Conservation (phyloP, 1,140 invertebrate genomes). For the Wiebesia pumilae region DNA sequence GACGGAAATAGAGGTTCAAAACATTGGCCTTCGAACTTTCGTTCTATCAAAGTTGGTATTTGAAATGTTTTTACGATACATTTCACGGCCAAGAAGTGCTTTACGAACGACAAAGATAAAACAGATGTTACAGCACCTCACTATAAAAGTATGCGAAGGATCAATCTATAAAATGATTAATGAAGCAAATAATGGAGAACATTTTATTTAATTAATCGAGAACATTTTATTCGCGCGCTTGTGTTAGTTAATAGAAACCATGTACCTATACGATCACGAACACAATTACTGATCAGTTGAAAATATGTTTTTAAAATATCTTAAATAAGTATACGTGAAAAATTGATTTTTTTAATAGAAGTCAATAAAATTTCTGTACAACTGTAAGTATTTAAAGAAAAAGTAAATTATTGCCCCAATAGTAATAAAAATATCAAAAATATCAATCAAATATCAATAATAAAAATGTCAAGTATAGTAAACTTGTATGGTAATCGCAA, state of each 20-base stretch:
- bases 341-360: no score
- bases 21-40: neutral
- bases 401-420: no score
- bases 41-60: neutral
- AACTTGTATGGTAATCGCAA: no score
- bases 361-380: no score
- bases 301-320: neutral
- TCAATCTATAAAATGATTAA: neutral
- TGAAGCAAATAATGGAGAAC: neutral
- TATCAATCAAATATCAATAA: no score
- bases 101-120: slow-evolving; percentile 2
- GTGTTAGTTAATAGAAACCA: neutral
- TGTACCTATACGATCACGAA: neutral
- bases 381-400: no score
- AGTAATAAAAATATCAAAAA: no score
- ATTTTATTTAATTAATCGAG: neutral
- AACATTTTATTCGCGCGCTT: neutral
- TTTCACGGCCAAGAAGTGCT: slow-evolving; percentile 2
- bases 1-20: neutral
- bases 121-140: slow-evolving; percentile 22
- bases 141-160: neutral
- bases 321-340: no score
- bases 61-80: neutral
- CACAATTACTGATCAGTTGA: neutral
- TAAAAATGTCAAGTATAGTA: neutral